phyloP scores from a whole-genome alignment of 2,113 vertebrate species.

The Sinocyclocheilus maitianheensis region DNA sequence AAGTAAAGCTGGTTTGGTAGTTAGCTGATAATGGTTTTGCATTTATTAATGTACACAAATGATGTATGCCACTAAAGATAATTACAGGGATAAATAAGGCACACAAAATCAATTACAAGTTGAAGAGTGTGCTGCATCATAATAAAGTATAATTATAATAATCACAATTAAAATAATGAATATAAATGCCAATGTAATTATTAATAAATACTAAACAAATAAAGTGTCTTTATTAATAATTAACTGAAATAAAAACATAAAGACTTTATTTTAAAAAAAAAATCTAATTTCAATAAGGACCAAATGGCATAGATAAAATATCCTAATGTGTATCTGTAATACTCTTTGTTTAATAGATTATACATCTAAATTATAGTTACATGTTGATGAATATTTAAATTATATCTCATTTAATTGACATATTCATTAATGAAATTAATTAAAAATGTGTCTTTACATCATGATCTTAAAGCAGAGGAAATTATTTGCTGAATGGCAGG shows the following conservation, averaged over 20 bases:
- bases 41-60: conserved; percentile 35
- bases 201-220: background rate
- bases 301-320: background rate
- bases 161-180: background rate
- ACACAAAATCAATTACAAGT: background rate
- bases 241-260: background rate
- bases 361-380: background rate
- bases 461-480: background rate
- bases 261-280: background rate
- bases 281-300: background rate
- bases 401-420: background rate
- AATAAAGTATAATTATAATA: background rate
- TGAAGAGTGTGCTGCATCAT: background rate
- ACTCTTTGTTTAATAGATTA: background rate
- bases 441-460: too few species aligned
- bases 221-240: background rate
- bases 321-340: background rate
- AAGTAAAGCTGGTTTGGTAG: conserved; percentile 37
- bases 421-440: background rate
- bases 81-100: conserved; percentile 17
- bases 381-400: too few species aligned
- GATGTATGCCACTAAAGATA: conserved; percentile 33
- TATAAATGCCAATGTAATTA: background rate
- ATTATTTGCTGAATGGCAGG: background rate
- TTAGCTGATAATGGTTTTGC: conserved; percentile 28